Base-by-base conservation (phyloP, 2,888 invertebrate species). In the Poecilus cupreus region DNA sequence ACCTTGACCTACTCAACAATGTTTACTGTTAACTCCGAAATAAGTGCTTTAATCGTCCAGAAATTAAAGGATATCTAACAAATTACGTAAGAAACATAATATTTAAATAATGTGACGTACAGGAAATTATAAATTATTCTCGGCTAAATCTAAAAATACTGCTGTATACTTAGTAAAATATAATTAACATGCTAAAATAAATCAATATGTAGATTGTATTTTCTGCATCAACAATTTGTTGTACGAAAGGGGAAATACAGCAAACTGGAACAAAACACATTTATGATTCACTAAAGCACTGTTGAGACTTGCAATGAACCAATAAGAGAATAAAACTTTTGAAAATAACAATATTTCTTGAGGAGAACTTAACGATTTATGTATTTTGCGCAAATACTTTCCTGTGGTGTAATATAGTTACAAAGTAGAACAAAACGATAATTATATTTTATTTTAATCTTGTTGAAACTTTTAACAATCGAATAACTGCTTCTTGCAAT, bases 91-190 rank as follows among this genome's bases (percentile, higher is more conserved):
- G 22, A 54, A 22, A 54, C 20, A 22, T 54, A 60, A 60, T 60
- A 60, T 60, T 26, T 60, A 60, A 60, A 26, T 60, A 10, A 26
- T n/a, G 26, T 60, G 60, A 60, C 60, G 13, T 60, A 24, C 26
- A 22, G 54, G 18, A 54, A 54, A 54, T 18, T 22, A 54, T 54
- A 54, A 22, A 22, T 54, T 22, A 22, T 22, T 54, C 22, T 54
- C 54, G 54, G 20, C 54, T 22, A 60, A 60, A n/a, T 26, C 60
- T 26, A 60, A 60, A 60, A 60, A 60, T 60, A 60, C 26, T n/a
- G n/a, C 2, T 22, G 13, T 26, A 60, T 60, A 60, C 26, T 60
- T 60, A 60, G n/a, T 13, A n/a, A 60, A 60, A 60, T 1, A 13
- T 60, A 60, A 60, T 60, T 60, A 26, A 26, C 60, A 26, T 60